A percentile compares a stretch with the other conserved stretches of the same genome.
Evolutionary conservation across 2,797 vertebrate genomes (phyloP).

Genomic region (Chiloscyllium punctatum): DNA sequence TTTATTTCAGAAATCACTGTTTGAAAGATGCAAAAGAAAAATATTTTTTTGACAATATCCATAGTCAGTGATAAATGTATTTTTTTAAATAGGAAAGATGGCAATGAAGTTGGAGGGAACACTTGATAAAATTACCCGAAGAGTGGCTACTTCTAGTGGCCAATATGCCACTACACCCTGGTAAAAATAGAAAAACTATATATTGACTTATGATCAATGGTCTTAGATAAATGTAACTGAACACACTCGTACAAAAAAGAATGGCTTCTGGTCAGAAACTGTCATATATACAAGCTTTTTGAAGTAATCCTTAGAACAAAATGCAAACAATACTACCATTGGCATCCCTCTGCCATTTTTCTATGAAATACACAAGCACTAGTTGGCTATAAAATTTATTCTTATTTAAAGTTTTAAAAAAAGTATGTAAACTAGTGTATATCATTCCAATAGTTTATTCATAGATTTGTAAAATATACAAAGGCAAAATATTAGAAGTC

Average conservation of each 20-base stretch:
- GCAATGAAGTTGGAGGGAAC: background rate
- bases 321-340: background rate
- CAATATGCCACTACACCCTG: background rate
- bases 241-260: background rate
- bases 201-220: background rate
- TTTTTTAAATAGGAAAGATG: background rate
- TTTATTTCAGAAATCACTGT: background rate
- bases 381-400: background rate
- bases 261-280: background rate
- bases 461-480: slow-evolving; percentile 2
- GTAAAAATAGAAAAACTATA: background rate
- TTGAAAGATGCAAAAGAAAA: background rate
- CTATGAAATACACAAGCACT: background rate
- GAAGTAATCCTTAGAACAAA: background rate
- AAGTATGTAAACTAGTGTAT: background rate
- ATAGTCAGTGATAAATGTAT: background rate
- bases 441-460: background rate
- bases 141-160: background rate
- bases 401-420: background rate
- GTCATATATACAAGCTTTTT: background rate
- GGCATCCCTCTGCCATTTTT: background rate
- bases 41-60: background rate
- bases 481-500: background rate
- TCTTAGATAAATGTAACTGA: background rate
- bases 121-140: background rate